phyloP scores from a whole-genome alignment of 1,140 invertebrate genomes.

The Philopotamus ludificatus region DNA sequence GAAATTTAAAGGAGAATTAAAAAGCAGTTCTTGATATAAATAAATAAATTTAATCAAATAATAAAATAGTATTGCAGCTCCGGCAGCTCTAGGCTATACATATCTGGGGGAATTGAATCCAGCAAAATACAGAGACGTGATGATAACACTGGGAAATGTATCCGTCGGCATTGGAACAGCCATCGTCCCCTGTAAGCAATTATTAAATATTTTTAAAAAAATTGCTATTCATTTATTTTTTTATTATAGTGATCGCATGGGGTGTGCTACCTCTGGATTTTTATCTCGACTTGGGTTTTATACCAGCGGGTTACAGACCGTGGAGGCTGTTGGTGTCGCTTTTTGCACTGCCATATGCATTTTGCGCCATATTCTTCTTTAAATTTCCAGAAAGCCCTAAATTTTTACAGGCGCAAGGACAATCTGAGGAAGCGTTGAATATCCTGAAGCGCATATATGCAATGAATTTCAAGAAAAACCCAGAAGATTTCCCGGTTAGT shows the following conservation, averaged over 20 bases:
- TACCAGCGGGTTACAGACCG: slow-evolving; percentile 51
- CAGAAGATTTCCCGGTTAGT: slow-evolving; percentile 29
- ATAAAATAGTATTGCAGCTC: slow-evolving; percentile 57
- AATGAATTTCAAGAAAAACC: slow-evolving; percentile 52
- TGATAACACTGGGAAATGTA: slow-evolving; percentile 54
- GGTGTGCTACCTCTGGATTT: slow-evolving; percentile 55
- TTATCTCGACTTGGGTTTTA: slow-evolving; percentile 38
- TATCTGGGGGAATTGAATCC: slow-evolving; percentile 63
- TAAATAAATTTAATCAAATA: too few relatives aligned
- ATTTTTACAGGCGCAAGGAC: slow-evolving; percentile 61
- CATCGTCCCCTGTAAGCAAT: slow-evolving; percentile 55
- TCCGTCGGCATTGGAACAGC: slow-evolving; percentile 61
- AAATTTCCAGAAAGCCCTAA: slow-evolving; percentile 70
- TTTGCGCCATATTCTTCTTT: slow-evolving; percentile 53
- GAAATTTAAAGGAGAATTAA: too few relatives aligned
- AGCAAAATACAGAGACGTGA: slow-evolving; percentile 26
- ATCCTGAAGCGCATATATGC: slow-evolving; percentile 58
- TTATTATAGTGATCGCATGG: slow-evolving; percentile 61
- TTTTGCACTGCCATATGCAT: slow-evolving; percentile 53
- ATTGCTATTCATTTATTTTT: slow-evolving; percentile 13
- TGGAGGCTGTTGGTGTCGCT: slow-evolving; percentile 62
- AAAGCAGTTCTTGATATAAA: too few relatives aligned
- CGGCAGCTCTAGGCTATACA: slow-evolving; percentile 59
- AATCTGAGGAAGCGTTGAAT: slow-evolving; percentile 54
- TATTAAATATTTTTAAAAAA: slow-evolving; percentile 19